A percentile compares a stretch with the other conserved stretches of the same genome.
Evolutionary conservation across 2,113 vertebrate genomes (phyloP).

Genomic region (Glaucomys volans): DNA sequence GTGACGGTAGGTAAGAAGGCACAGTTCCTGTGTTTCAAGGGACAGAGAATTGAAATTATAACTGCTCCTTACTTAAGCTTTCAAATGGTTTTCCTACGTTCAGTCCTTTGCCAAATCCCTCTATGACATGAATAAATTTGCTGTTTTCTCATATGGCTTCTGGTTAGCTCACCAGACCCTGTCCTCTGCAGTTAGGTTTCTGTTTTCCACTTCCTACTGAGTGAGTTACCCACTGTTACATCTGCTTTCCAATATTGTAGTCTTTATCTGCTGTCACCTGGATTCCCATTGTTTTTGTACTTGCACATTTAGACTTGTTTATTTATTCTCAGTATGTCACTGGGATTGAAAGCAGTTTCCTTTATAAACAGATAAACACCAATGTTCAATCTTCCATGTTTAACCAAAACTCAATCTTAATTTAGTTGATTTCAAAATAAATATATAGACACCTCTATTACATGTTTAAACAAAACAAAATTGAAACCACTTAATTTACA

Average conservation of each 20-base stretch:
- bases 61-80: not conserved
- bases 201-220: not conserved
- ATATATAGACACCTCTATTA: not conserved
- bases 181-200: not conserved
- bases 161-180: not conserved
- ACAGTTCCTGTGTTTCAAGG: not conserved
- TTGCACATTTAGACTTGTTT: not conserved
- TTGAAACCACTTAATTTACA: not conserved
- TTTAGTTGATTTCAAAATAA: slow-evolving; percentile 8
- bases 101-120: not conserved
- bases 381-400: not conserved
- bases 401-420: not conserved
- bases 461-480: not conserved
- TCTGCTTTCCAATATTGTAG: not conserved
- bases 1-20: not conserved
- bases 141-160: not conserved
- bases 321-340: not conserved
- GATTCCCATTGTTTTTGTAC: not conserved
- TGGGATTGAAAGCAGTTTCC: not conserved
- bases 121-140: not conserved
- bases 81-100: not conserved
- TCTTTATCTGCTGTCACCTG: not conserved
- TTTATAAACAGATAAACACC: not conserved
- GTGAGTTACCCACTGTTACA: not conserved
- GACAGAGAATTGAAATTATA: not conserved